These are phyloP conservation scores for Caerostris darwini DNA, from an alignment of 1,140 invertebrate species.

Conservation along the genomic window DNA sequence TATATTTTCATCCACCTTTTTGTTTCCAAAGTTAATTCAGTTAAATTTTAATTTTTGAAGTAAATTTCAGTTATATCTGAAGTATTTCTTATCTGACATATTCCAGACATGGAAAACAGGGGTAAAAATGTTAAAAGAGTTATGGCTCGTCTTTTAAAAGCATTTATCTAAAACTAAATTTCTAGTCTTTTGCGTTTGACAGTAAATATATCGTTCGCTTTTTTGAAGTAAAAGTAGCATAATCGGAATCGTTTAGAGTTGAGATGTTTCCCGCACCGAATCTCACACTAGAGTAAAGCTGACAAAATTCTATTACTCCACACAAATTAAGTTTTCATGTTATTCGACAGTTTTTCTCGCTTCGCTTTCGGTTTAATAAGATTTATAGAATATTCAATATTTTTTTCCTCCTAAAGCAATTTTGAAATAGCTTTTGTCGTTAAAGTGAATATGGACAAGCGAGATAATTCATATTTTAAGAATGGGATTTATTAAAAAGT, in stretches of 20 bases:
- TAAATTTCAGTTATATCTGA: neutral
- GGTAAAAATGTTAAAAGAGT: neutral
- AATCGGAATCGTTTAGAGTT: conserved; percentile 2
- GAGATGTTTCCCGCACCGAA: neutral
- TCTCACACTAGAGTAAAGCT: neutral
- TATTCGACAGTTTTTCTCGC: neutral
- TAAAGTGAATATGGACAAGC: neutral
- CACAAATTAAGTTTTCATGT: neutral
- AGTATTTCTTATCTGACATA: neutral
- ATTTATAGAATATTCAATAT: neutral
- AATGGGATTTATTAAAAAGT: too few relatives aligned
- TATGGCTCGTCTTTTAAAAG: neutral
- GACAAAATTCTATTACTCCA: neutral
- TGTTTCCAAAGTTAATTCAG: neutral
- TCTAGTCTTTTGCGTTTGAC: neutral
- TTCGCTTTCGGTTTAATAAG: neutral
- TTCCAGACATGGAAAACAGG: neutral
- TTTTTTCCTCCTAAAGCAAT: neutral
- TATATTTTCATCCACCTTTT: neutral
- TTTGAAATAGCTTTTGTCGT: neutral
- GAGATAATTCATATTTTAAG: too few relatives aligned
- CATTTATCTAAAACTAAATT: neutral
- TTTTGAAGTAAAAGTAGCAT: neutral
- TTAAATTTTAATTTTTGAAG: conserved; percentile 26
- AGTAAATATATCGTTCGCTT: conserved; percentile 5